These are phyloP conservation scores for Ochotona princeps DNA, from an alignment of 2,113 vertebrate genomes.

Conservation along the genomic window DNA sequence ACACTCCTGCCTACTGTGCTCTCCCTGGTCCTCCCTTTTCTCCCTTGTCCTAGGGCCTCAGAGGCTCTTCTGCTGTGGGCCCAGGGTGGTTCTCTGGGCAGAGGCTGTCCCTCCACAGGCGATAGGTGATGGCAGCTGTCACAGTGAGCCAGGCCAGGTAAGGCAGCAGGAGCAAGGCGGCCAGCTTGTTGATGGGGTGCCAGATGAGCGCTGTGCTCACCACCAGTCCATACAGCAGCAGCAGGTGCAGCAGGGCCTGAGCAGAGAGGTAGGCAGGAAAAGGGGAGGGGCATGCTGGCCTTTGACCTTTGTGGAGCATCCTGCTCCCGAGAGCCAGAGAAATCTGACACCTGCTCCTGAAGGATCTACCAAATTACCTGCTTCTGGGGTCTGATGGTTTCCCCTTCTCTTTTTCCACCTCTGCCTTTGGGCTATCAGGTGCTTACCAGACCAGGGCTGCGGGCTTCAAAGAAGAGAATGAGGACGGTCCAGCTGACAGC, in stretches of 20 bases:
- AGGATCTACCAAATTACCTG: fast-evolving
- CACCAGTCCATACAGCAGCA: slow-evolving; percentile 88
- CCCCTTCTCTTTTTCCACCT: background rate
- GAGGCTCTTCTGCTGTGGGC: background rate
- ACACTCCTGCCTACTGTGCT: no score
- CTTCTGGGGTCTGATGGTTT: background rate
- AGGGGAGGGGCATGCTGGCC: background rate
- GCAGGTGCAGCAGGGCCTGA: slow-evolving; percentile 88
- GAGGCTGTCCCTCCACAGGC: slow-evolving; percentile 93
- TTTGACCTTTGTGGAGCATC: background rate
- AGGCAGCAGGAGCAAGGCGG: slow-evolving; percentile 90
- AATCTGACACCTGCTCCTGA: background rate
- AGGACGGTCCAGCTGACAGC: slow-evolving; percentile 92
- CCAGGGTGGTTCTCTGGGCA: background rate
- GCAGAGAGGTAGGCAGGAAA: background rate
- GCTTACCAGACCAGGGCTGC: slow-evolving; percentile 89
- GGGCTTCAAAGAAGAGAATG: slow-evolving; percentile 90
- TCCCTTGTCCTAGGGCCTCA: background rate
- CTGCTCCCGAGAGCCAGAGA: background rate
- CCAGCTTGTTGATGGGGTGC: slow-evolving; percentile 89
- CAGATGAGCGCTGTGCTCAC: slow-evolving; percentile 89
- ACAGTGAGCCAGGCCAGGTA: slow-evolving; percentile 94
- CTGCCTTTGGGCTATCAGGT: background rate
- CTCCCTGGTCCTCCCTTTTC: background rate
- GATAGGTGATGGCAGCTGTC: slow-evolving; percentile 89